phyloP scores from a whole-genome alignment of 2,113 vertebrate genomes.

The Chloropsis cyanopogon region DNA sequence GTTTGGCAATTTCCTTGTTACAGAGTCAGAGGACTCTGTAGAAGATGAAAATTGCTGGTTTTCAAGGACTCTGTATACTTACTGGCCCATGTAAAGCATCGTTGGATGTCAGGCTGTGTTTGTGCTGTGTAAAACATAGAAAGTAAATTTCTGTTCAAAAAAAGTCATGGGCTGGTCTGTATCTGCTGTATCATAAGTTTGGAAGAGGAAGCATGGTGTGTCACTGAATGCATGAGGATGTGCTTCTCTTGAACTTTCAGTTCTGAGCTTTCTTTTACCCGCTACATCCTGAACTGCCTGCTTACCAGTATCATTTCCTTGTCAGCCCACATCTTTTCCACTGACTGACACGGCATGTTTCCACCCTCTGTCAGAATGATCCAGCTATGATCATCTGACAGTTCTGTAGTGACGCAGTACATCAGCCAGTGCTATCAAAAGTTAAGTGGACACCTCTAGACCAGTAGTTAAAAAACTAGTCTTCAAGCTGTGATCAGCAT shows the following conservation, averaged over 20 bases:
- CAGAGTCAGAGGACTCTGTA: not conserved
- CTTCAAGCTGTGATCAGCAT: not conserved
- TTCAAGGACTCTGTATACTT: not conserved
- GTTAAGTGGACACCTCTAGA: not conserved
- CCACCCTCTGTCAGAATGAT: not conserved
- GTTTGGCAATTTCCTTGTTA: not conserved
- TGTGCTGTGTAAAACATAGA: not conserved
- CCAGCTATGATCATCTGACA: not conserved
- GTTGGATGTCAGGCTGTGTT: not conserved
- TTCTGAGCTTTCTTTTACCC: not conserved
- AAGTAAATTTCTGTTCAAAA: not conserved
- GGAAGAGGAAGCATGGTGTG: not conserved
- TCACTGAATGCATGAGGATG: not conserved
- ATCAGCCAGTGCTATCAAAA: not conserved
- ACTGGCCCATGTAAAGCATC: not conserved
- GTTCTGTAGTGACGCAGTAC: not conserved
- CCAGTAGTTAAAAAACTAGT: not conserved
- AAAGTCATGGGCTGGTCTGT: not conserved
- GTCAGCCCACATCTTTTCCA: not conserved
- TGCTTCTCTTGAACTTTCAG: not conserved
- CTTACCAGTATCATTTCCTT: not conserved
- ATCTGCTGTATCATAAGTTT: not conserved
- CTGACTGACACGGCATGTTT: not conserved
- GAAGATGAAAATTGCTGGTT: not conserved
- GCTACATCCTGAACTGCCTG: not conserved